Conservation (phyloP, 2,113 vertebrate species). For the Thinocorus orbignyianus region DNA sequence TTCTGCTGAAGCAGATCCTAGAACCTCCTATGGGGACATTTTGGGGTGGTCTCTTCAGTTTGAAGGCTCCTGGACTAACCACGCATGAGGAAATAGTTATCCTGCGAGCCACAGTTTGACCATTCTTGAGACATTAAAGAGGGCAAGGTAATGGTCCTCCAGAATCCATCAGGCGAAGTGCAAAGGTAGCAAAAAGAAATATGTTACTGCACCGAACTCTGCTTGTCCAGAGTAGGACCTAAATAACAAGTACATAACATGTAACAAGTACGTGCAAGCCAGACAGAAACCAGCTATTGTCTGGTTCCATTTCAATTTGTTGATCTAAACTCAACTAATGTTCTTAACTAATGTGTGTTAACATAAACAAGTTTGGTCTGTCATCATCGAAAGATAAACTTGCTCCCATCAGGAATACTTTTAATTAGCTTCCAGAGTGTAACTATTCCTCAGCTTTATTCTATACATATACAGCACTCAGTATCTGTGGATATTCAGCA, state of each 20-base stretch:
- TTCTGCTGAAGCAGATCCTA: not conserved
- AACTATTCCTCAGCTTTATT: not conserved
- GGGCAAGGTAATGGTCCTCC: not conserved
- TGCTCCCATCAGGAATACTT: not conserved
- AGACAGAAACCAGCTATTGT: not conserved
- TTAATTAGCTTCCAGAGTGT: not conserved
- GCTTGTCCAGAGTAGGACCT: not conserved
- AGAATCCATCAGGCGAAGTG: not conserved
- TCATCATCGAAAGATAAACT: not conserved
- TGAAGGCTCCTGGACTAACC: not conserved
- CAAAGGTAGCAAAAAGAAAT: not conserved
- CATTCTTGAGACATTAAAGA: not conserved
- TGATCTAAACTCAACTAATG: not conserved
- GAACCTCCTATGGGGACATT: not conserved
- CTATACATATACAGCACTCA: not conserved
- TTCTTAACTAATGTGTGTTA: not conserved
- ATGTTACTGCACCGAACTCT: not conserved
- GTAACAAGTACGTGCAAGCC: not conserved
- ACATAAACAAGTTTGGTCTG: not conserved
- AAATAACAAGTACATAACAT: not conserved
- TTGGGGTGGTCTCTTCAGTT: not conserved
- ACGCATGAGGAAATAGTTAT: not conserved
- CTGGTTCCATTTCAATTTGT: not conserved
- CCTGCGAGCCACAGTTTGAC: not conserved
- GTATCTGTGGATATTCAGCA: not conserved